Base-by-base conservation (phyloP, 2,888 invertebrate genomes). In the Troilus luridus region DNA sequence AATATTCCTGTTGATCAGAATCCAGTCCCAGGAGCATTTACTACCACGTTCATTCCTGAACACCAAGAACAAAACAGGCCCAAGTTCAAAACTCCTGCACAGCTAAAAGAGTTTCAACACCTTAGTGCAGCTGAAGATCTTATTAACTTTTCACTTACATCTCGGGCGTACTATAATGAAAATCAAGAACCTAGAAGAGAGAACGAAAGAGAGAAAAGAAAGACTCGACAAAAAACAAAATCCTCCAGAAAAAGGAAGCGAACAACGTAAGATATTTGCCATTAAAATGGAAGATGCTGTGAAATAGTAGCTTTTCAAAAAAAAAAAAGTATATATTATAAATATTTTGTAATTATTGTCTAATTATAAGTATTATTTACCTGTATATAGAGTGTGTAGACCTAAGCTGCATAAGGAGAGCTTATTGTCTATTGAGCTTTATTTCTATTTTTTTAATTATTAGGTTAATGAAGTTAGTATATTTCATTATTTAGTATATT, bases 1-100 rank as follows among this genome's bases (percentile, higher is more conserved):
- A 77, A 77, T 77, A 56, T 85, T n/a, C 56, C 85, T 85, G 7
- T 60, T 5, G 85, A 85, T 21, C 90, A 90, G 54, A 88, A 54
- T 81, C 88, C 81, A n/a, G 90, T 90, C 14, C 90, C 90, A 7
- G 90, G 90, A 27, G 90, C 90, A 41, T 90, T 67, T 59, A 90
- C 90, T 54, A 90, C 90, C 27, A 90, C 90, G 27, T 90, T 90
- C 17, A 24, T 91, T 19, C 67, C 88, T 19, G 60, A 59, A 60
- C 41, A 11, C 19, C 72, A 64, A 27, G 88, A 91, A 14, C 88
- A 91, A 58, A 27, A 88, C 14, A 85, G 54, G 19, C n/a, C 60
- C 8, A 77, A 56, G 41, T 91, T 91, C 24, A 91, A 91, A 90
- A 91, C 91, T 54, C 91, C 91, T 19, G 91, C 91, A 21, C 91